Conservation (phyloP, 2,113 vertebrate species). For the Trichomycterus rosablanca region DNA sequence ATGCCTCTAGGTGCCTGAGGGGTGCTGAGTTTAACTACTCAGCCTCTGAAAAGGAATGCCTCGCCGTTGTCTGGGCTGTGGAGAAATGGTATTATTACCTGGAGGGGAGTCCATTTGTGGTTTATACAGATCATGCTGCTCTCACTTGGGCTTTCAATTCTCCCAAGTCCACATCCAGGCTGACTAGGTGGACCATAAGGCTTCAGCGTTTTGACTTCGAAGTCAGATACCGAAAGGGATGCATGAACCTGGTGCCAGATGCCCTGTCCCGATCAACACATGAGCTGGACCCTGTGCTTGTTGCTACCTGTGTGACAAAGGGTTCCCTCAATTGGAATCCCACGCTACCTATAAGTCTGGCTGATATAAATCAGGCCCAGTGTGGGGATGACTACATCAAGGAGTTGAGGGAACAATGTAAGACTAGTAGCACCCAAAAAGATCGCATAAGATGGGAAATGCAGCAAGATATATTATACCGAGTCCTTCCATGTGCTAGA, state of each 20-base stretch:
- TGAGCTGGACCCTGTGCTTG: neutral
- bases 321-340: too few species aligned
- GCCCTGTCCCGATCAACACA: neutral
- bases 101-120: neutral
- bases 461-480: neutral
- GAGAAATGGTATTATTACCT: neutral
- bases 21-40: neutral
- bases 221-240: conserved; percentile 4
- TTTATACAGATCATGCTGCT: neutral
- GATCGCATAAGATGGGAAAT: neutral
- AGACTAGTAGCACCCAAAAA: neutral
- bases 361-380: neutral
- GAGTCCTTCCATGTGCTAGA: neutral
- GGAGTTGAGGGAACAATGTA: neutral
- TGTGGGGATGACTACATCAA: neutral
- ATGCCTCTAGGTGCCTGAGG: neutral
- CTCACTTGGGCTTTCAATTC: neutral
- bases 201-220: neutral
- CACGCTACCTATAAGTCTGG: neutral
- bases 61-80: neutral
- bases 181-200: neutral
- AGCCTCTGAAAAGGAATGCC: neutral
- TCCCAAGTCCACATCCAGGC: neutral
- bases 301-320: neutral
- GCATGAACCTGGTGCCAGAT: neutral